Evolutionary conservation across 1,140 invertebrate genomes (phyloP), one percentile per base, ranked within the genome.

Genomic region (Epicauta chinensis): DNA sequence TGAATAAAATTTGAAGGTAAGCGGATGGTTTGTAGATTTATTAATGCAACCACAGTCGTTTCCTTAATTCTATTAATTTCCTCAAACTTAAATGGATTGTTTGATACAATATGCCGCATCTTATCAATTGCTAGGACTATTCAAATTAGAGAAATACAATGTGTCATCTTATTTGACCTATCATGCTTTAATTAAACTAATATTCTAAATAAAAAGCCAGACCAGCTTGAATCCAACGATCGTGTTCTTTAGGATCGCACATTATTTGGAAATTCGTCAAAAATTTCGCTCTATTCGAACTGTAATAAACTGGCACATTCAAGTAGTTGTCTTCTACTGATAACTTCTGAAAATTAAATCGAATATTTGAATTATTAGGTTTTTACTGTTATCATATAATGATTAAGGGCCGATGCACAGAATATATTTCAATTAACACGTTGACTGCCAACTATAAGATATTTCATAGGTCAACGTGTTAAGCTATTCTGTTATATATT

Each of bases 271-370:
- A 31, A 6, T 49, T 44, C 6, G 59, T 52, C 30, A 71, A 38
- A 50, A 63, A 59, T 41, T 61, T 58, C 42, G 65, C 60, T 35
- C 68, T 62, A 30, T 52, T 61, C 7, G 60, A 53, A 16, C 56
- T 63, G 11, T 59, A 54, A 56, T 64, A 70, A 6, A 70, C 32
- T n/a, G 62, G 61, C 7, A 70, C 43, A 37, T 60, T 16, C 5
- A 65, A 37, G 15, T 38, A 41, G 16, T 64, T 61, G 35, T 64
- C 58, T 37, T 56, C 44, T 15, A 56, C 51, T 5, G 23, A 5
- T 23, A 23, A 23, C 7, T 23, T 23, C 23, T 23, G 7, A 23
- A 23, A 23, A 23, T 41, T 16, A 17, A 42, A 39, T 17, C 16
- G 13, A 37, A 13, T 48, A n/a, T n/a, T n/a, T n/a, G n/a, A n/a